Evolutionary conservation across 2,888 invertebrate species (phyloP).

Genomic region (Alentia gelatinosa): DNA sequence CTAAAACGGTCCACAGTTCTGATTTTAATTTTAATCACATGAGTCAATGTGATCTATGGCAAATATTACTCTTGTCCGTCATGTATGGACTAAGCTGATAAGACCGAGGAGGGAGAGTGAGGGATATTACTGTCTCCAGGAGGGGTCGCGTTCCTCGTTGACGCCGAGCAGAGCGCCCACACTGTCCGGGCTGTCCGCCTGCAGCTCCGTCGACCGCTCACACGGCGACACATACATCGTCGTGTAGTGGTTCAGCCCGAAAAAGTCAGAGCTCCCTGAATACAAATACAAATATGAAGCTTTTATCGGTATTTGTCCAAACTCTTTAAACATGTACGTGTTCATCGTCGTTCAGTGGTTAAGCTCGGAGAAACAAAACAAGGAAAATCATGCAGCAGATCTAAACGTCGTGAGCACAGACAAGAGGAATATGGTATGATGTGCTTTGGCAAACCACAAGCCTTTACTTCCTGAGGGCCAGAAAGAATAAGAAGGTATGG

Average conservation of each 20-base stretch:
- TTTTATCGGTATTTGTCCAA: background rate
- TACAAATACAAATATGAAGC: background rate
- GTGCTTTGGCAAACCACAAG: background rate
- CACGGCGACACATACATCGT: conserved; percentile 64
- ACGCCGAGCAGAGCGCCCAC: conserved; percentile 2
- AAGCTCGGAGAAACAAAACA: background rate
- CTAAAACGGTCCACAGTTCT: background rate
- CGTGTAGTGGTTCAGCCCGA: conserved; percentile 89
- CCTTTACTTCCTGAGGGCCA: background rate
- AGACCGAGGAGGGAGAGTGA: background rate
- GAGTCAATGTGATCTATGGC: background rate
- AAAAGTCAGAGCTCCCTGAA: conserved; percentile 86
- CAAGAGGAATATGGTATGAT: background rate
- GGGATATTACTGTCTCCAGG: conserved; percentile 58
- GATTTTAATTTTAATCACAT: background rate
- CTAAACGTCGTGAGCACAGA: background rate
- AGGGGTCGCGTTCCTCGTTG: conserved; percentile 57
- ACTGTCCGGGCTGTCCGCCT: background rate
- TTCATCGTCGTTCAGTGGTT: background rate
- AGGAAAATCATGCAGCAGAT: background rate
- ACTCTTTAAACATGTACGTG: background rate
- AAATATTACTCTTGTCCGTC: background rate
- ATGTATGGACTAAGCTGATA: background rate
- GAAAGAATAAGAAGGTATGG: too few species aligned
- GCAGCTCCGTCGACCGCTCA: background rate